phyloP scores from a whole-genome alignment of 2,113 vertebrate species.

The Anarrhichthys ocellatus region DNA sequence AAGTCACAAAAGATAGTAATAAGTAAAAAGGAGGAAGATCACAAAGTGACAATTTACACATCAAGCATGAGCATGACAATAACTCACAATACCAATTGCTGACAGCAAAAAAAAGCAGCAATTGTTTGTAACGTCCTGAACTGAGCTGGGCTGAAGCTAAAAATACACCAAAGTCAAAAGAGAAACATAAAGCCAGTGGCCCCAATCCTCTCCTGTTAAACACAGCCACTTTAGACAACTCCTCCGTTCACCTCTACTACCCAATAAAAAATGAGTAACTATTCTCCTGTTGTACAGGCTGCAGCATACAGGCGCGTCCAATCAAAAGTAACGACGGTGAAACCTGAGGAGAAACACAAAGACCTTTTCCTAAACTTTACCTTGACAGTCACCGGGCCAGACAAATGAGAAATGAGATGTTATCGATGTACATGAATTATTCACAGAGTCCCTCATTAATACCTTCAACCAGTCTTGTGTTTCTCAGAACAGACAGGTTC shows the following conservation, averaged over 20 bases:
- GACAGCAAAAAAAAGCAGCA: slow-evolving; percentile 4
- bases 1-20: background rate
- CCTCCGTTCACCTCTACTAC: background rate
- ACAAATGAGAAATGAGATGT: slow-evolving; percentile 47
- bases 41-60: background rate
- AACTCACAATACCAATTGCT: background rate
- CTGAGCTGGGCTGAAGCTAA: slow-evolving; percentile 18
- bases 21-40: background rate
- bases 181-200: slow-evolving; percentile 22
- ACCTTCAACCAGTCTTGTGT: slow-evolving; percentile 27
- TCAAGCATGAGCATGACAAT: background rate
- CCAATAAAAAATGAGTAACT: slow-evolving; percentile 3
- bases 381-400: slow-evolving; percentile 24
- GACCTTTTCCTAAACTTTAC: slow-evolving; percentile 38
- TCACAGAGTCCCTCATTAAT: slow-evolving; percentile 50
- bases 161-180: slow-evolving; percentile 33
- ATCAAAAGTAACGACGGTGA: slow-evolving; percentile 28
- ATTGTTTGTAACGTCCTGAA: slow-evolving; percentile 6
- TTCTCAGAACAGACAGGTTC: slow-evolving; percentile 48
- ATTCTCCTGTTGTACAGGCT: background rate
- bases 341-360: slow-evolving; percentile 39
- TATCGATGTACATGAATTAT: slow-evolving; percentile 67
- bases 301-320: background rate
- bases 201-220: background rate
- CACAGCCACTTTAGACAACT: background rate